phyloP scores from a whole-genome alignment of 2,797 vertebrate species.

The Diceros bicornis region DNA sequence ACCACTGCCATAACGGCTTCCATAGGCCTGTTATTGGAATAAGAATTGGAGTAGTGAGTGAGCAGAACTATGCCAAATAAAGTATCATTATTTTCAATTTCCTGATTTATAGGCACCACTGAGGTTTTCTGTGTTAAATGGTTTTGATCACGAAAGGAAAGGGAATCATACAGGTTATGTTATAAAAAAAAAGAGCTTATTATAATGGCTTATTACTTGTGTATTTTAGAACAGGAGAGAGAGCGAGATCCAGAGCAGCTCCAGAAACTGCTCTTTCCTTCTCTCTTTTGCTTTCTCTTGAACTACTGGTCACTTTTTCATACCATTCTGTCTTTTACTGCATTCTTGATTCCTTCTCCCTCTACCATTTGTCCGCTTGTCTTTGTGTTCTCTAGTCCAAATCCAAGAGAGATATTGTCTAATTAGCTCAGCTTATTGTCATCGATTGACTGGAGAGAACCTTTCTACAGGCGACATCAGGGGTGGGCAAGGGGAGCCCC shows the following conservation, averaged over 20 bases:
- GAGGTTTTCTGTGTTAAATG: not conserved
- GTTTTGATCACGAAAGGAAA: constrained; percentile 6
- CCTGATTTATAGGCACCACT: not conserved
- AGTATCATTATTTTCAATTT: not conserved
- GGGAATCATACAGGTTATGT: not conserved
- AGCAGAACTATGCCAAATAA: not conserved
- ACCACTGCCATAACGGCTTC: not conserved
- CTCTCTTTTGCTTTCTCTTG: not conserved
- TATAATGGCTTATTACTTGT: not conserved
- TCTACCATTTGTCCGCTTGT: not conserved
- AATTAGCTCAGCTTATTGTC: not conserved
- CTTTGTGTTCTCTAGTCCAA: not conserved
- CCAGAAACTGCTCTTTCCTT: not conserved
- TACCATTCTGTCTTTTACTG: not conserved
- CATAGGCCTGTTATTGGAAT: not conserved
- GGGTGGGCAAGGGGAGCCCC: not conserved
- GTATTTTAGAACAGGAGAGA: not conserved
- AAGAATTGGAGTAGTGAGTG: not conserved
- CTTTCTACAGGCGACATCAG: not conserved
- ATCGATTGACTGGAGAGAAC: not conserved
- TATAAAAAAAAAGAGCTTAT: not conserved
- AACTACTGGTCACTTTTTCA: not conserved
- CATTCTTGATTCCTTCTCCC: not conserved
- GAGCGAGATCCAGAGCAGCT: not conserved
- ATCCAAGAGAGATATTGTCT: not conserved